A percentile compares a stretch with the other conserved stretches of the same genome.
phyloP scores from a whole-genome alignment of 2,113 vertebrate genomes.

The Drymodes brunneopygia region DNA sequence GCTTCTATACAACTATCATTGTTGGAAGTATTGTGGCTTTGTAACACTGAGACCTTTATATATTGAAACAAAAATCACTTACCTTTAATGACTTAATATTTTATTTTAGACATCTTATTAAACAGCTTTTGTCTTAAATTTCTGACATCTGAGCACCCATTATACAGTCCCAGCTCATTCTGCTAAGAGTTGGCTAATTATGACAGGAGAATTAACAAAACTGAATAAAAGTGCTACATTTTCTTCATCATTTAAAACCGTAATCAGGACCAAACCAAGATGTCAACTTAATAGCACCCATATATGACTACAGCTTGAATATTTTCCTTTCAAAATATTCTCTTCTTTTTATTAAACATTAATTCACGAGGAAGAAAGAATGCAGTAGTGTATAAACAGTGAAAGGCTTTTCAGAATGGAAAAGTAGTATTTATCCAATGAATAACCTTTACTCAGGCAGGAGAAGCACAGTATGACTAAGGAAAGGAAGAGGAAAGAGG shows the following conservation, averaged over 20 bases:
- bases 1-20: not conserved
- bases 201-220: not conserved
- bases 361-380: not conserved
- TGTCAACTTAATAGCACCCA: not conserved
- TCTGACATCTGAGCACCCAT: not conserved
- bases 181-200: not conserved
- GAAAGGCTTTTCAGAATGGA: constrained; percentile 1
- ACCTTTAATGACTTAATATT: not conserved
- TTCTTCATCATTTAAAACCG: not conserved
- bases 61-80: not conserved
- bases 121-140: not conserved
- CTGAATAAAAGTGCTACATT: not conserved
- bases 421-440: not conserved
- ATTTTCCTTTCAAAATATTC: not conserved
- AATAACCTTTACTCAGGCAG: not conserved
- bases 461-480: not conserved
- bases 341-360: not conserved
- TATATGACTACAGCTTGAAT: not conserved
- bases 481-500: not conserved
- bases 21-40: not conserved
- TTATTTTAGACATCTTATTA: not conserved
- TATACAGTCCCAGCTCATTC: not conserved
- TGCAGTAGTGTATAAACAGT: not conserved
- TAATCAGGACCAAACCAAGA: not conserved
- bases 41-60: not conserved